These are phyloP conservation scores for Tragelaphus buxtoni DNA, from an alignment of 2,113 vertebrate species.

Conservation along the genomic window DNA sequence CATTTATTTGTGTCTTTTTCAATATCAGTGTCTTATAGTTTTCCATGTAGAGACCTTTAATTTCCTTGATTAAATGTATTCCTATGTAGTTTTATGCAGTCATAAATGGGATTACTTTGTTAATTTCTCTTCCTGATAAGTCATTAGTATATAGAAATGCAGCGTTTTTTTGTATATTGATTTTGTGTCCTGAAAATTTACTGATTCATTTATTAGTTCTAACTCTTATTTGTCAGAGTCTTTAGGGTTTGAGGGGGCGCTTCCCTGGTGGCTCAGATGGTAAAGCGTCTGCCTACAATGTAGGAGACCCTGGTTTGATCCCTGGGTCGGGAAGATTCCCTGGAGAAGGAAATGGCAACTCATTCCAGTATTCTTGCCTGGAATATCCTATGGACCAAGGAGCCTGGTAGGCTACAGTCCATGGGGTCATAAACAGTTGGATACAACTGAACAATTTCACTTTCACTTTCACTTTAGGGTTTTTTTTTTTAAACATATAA, in stretches of 20 bases:
- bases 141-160: not conserved
- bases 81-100: not conserved
- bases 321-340: not conserved
- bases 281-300: not conserved
- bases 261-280: not conserved
- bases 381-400: not conserved
- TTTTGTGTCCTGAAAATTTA: not conserved
- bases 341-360: not conserved
- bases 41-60: not conserved
- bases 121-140: not conserved
- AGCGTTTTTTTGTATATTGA: not conserved
- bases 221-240: not conserved
- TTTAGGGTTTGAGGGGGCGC: not conserved
- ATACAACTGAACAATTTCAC: not conserved
- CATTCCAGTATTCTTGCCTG: not conserved
- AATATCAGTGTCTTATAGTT: not conserved
- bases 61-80: not conserved
- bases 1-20: slow-evolving; percentile 2
- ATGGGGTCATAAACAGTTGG: not conserved
- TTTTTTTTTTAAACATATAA: not conserved
- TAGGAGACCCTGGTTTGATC: not conserved
- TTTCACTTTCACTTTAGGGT: not conserved
- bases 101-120: not conserved
- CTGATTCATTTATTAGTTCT: not conserved
- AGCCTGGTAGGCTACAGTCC: not conserved